These are phyloP conservation scores for Bagarius yarrelli DNA, from an alignment of 2,113 vertebrate species.

Conservation along the genomic window DNA sequence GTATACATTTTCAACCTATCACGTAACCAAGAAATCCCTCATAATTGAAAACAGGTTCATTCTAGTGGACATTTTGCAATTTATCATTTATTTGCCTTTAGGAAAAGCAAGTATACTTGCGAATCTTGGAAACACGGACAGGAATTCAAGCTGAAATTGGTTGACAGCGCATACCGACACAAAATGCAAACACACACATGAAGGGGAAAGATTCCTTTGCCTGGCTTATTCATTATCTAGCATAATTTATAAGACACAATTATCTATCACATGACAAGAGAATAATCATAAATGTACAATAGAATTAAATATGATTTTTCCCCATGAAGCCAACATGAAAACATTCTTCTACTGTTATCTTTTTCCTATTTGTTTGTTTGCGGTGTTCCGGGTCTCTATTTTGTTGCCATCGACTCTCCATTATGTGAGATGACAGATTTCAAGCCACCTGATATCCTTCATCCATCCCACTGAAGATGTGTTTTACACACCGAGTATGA, in stretches of 20 bases:
- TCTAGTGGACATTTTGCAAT: neutral
- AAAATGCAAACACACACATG: too few relatives aligned
- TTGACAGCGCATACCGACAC: too few relatives aligned
- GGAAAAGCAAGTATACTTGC: neutral
- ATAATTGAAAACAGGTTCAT: too few relatives aligned
- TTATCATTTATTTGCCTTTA: neutral
- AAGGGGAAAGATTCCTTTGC: too few relatives aligned
- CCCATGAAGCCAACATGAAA: neutral
- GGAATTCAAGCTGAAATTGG: too few relatives aligned
- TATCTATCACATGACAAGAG: neutral
- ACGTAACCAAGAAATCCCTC: too few relatives aligned
- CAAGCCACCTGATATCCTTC: slow-evolving; percentile 75
- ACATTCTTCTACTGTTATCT: neutral
- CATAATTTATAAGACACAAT: too few relatives aligned
- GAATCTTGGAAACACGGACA: neutral
- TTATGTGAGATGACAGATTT: slow-evolving; percentile 69
- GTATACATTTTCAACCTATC: too few relatives aligned
- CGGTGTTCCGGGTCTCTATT: neutral
- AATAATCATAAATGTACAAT: neutral
- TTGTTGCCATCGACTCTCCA: slow-evolving; percentile 58
- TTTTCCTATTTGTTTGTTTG: neutral
- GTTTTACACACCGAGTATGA: slow-evolving; percentile 63
- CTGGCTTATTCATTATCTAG: too few relatives aligned
- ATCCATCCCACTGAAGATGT: slow-evolving; percentile 69
- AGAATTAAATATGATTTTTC: neutral